A percentile compares a stretch with the other conserved stretches of the same genome.
These are phyloP conservation scores for Eulemur coronatus DNA, from an alignment of 2,797 vertebrate genomes.

Conservation along the genomic window DNA sequence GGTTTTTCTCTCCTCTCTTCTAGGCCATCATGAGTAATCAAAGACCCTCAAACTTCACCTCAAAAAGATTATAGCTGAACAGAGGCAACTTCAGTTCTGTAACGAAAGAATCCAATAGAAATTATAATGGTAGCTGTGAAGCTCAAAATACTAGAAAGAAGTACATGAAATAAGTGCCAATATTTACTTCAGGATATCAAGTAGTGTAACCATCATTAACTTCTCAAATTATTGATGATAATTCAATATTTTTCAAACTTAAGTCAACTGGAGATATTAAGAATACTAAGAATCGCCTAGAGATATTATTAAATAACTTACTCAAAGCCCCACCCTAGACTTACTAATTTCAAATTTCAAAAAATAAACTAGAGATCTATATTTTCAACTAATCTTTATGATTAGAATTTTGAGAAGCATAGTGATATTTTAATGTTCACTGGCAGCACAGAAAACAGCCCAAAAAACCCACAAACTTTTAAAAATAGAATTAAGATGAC, in stretches of 20 bases:
- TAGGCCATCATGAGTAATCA: neutral
- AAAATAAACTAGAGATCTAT: neutral
- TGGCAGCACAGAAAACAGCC: neutral
- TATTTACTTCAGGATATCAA: neutral
- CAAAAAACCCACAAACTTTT: neutral
- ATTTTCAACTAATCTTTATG: constrained; percentile 5
- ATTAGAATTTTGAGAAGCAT: constrained; percentile 3
- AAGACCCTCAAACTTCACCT: neutral
- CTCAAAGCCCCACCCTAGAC: neutral
- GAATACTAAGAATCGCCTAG: no score
- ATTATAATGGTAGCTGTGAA: neutral
- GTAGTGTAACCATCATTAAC: neutral
- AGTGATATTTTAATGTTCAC: neutral
- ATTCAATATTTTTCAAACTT: neutral
- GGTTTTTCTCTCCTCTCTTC: neutral
- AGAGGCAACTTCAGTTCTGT: neutral
- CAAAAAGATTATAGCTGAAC: neutral
- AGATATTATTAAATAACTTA: neutral
- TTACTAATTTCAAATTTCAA: neutral
- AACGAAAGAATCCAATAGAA: neutral
- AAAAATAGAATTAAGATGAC: neutral
- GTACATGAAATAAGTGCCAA: neutral
- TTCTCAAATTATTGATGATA: constrained; percentile 3
- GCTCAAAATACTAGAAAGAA: neutral
- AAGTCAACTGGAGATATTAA: neutral